Evolutionary conservation across 2,113 vertebrate genomes (phyloP), one percentile per base, ranked within the genome.

Genomic region (Struthidea cinerea): DNA sequence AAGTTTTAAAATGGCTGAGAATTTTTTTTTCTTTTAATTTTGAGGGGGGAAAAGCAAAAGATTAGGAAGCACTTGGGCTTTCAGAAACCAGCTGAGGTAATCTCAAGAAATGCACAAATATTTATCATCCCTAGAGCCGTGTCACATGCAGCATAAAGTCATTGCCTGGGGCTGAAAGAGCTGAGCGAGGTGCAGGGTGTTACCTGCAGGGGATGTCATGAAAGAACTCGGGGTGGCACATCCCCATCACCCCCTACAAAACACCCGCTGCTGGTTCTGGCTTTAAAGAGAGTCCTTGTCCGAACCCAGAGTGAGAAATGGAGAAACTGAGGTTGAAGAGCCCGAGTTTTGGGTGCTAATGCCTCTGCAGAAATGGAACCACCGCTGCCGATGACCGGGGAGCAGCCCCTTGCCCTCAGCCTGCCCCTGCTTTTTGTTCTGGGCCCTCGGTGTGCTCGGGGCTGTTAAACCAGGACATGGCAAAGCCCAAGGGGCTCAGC

Each of bases 101-200:
- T 22, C 37, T 20, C 30, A 16, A 60, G n/a, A 87, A 73, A 53
- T 0, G 1, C 32, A 7, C 0, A 0, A 28, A 2, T 30, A 35
- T 91, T 85, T 76, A 16, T 82, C 35, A 32, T 42, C 41, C 50
- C 70, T 47, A 1, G 12, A 53, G 39, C 55, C n/a, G 20, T 19
- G 18, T 33, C 53, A 44, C 15, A 53, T 65, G 18, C 64, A 7
- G 17, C 37, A 55, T 4, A 6, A 49, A 68, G 10, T 41, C 24
- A 15, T 22, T 53, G 30, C 71, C 64, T 21, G 74, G 69, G 39
- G 46, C 8, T 84, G 83, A 7, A 47, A 30, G 75, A 28, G 55
- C n/a, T 0, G 2, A 4, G 16, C 50, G 2, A 32, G 75, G 78
- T 30, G 30, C 39, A 16, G 49, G 57, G 64, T 13, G 42, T 20